A percentile compares a stretch with the other conserved stretches of the same genome.
phyloP scores from a whole-genome alignment of 2,888 invertebrate species.

The Drosophila aldrichi region DNA sequence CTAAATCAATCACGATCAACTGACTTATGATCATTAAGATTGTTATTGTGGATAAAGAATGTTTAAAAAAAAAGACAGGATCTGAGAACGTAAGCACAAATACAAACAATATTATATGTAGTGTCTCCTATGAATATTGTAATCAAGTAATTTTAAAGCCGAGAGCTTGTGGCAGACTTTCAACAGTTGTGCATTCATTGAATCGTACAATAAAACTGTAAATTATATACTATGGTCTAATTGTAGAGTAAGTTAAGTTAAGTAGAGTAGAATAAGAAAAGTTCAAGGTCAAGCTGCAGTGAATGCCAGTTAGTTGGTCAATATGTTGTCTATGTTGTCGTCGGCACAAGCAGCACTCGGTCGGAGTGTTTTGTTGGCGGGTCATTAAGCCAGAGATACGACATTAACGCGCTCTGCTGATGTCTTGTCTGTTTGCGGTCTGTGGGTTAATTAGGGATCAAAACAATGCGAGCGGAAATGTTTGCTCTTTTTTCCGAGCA shows the following conservation, averaged over 20 bases:
- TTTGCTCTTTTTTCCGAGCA: slow-evolving; percentile 42
- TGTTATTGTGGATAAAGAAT: no score
- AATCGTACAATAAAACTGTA: background rate
- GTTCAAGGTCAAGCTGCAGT: slow-evolving; percentile 47
- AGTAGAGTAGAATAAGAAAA: background rate
- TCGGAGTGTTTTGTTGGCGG: slow-evolving; percentile 17
- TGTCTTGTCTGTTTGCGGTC: slow-evolving; percentile 36
- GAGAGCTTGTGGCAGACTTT: background rate
- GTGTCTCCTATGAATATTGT: no score
- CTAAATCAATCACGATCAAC: no score
- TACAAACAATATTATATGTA: no score
- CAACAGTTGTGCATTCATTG: background rate
- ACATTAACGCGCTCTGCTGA: slow-evolving; percentile 40
- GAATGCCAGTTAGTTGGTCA: slow-evolving; percentile 40
- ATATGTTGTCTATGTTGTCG: slow-evolving; percentile 2
- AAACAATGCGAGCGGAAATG: slow-evolving; percentile 59
- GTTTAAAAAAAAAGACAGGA: no score
- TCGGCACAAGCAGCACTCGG: slow-evolving; percentile 8
- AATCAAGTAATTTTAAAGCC: background rate
- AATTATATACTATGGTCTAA: background rate
- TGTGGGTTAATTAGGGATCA: slow-evolving; percentile 66
- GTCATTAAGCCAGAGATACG: slow-evolving; percentile 56
- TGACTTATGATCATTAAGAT: no score
- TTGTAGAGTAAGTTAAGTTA: background rate
- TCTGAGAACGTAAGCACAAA: background rate